Percentiles rank a stretch among this genome's conserved stretches.
Evolutionary conservation across 23 tunicate species (phyloP).

Genomic region (Diplosoma virens): DNA sequence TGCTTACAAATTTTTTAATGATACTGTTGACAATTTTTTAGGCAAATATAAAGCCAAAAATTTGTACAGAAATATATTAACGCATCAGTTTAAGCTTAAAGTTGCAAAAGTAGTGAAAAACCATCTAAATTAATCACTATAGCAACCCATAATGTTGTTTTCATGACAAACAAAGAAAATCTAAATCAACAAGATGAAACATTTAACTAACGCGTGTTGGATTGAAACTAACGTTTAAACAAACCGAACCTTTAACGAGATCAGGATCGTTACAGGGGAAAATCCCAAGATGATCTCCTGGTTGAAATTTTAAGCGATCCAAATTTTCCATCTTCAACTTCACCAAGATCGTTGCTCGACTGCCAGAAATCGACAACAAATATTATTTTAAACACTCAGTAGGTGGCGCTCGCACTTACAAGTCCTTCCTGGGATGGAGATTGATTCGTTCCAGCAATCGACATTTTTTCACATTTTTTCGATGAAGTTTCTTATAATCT

Average conservation of each 20-base stretch:
- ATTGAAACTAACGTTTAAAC: too few species aligned
- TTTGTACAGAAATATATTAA: too few species aligned
- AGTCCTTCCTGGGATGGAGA: constrained; percentile 42
- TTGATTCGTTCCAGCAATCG: constrained; percentile 32
- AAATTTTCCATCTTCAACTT: constrained; percentile 38
- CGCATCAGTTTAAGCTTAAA: too few species aligned
- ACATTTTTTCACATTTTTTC: constrained; percentile 46
- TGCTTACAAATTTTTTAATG: too few species aligned
- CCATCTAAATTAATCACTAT: too few species aligned
- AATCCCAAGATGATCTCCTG: constrained; percentile 86
- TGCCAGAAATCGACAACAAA: not conserved
- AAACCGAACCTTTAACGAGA: constrained; percentile 55
- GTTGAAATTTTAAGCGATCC: constrained; percentile 21
- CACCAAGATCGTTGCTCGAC: constrained; percentile 75
- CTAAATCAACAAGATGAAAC: too few species aligned
- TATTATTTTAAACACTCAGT: not conserved
- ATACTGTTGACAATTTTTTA: too few species aligned
- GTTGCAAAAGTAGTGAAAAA: too few species aligned
- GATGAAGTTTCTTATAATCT: constrained; percentile 55
- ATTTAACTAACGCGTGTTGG: too few species aligned
- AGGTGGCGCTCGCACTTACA: constrained; percentile 13
- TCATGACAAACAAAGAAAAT: too few species aligned
- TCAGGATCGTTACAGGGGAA: constrained; percentile 68
- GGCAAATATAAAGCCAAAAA: too few species aligned
- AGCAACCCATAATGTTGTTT: too few species aligned